Evolutionary conservation across 1,140 invertebrate genomes (phyloP), one percentile per base, ranked within the genome.

Genomic region (Fragariocoptes setiger): DNA sequence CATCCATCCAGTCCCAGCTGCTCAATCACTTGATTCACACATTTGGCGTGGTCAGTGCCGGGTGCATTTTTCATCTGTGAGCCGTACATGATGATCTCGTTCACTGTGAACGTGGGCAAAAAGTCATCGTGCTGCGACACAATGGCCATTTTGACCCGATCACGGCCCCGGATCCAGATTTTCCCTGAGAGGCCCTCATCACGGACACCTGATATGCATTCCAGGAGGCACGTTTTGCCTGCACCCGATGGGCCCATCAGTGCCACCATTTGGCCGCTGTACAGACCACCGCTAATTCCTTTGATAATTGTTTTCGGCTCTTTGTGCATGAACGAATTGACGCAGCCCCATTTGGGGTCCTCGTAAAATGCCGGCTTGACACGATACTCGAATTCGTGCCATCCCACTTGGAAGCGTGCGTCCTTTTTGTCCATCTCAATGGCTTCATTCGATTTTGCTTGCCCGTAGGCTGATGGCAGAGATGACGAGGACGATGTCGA

Each of bases 191-290:
- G 8, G n/a, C 25, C 25, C 8, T 8, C n/a, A 8, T 8, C 8
- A 8, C 25, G 8, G n/a, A 31, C 18, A 16, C 42, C 42, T 14
- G 13, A 40, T n/a, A 43, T 20, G 19, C 15, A 19, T 18, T 43
- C 41, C 18, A 43, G n/a, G 4, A 43, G 19, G 13, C 44, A 40
- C 4, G 45, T 47, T 37, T 46, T 46, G 15, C 46, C 46, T 17
- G 38, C 39, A 15, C 46, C 46, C 5, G 19, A 25, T 3, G 46
- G 41, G 13, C 46, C 46, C 25, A 47, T 37, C 12, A 47, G 35
- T 3, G 37, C 46, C 16, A 40, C 18, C 22, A 45, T 19, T 37
- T 1, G 14, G 4, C 19, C 15, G 17, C 12, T 3, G 14, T 42
- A 4, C 38, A 18, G 17, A 37, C 22, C 38, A 47, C 18, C 42